A percentile compares a stretch with the other conserved stretches of the same genome.
Conservation (phyloP, 2,797 vertebrate species). For the Vipera latastei region DNA sequence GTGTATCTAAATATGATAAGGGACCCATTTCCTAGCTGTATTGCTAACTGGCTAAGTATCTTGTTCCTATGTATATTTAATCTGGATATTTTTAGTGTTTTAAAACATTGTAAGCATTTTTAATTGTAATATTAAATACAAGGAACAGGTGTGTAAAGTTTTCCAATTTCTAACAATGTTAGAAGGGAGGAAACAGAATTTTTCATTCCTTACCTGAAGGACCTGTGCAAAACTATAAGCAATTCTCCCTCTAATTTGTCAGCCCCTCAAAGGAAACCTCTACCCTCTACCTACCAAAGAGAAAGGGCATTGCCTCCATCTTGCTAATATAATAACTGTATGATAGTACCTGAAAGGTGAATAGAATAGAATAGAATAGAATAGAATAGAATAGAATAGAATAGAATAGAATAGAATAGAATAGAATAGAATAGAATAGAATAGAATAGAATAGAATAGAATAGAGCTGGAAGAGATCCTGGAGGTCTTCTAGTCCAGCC, state of each 20-base stretch:
- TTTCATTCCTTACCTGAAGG: not conserved
- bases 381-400: too few relatives aligned
- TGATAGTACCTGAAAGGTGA: constrained; percentile 10
- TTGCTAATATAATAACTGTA: constrained; percentile 5
- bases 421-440: too few relatives aligned
- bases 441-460: too few relatives aligned
- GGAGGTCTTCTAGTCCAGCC: too few relatives aligned
- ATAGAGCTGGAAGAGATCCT: too few relatives aligned
- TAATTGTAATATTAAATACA: not conserved
- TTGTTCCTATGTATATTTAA: not conserved
- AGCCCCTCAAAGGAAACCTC: constrained; percentile 7
- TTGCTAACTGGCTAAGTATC: not conserved
- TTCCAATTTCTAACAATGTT: not conserved
- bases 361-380: too few relatives aligned
- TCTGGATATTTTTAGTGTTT: not conserved
- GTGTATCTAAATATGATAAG: not conserved
- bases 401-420: too few relatives aligned
- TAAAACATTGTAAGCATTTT: not conserved
- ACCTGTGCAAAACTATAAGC: not conserved
- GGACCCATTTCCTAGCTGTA: not conserved
- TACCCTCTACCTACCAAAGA: not conserved
- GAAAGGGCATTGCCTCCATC: not conserved
- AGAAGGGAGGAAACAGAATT: not conserved
- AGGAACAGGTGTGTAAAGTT: not conserved
- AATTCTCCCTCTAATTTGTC: constrained; percentile 26